Base-by-base conservation (phyloP, 2,888 invertebrate genomes). In the Meandrusa payeni region DNA sequence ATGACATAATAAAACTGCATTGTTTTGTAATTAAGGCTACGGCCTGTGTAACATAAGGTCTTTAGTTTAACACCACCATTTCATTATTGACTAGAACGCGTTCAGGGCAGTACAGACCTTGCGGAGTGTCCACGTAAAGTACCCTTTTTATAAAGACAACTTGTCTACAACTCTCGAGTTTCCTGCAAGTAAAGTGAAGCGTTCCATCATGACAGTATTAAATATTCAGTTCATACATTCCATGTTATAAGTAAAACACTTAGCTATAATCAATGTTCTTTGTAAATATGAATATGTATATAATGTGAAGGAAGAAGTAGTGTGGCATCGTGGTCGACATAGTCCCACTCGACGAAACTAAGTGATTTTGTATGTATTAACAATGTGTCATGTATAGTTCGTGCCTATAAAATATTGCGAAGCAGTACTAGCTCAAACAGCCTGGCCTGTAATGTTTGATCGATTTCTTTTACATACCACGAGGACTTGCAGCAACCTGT, bases 251-350 rank as follows among this genome's bases (percentile, higher is more conserved):
- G n/a, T 57, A 46, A 41, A 46, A 50, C 54, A 57, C 50, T 55
- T 72, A 72, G 60, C 47, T 59, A 52, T 69, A 70, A 61, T 66
- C 46, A 67, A 64, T 70, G 65, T 64, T 74, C 67, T 59, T 66
- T 71, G 69, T 86, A 83, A 80, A 86, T 80, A 86, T 76, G 69
- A 70, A 69, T 76, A 56, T 83, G 73, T 80, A 82, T 81, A 85
- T 76, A 82, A 62, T 51, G 76, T 44, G 22, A 48, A 26, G 42
- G 42, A 47, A 24, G 27, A 44, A 40, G 45, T n/a, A n/a, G n/a
- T n/a, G n/a, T n/a, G 51, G 47, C 40, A 50, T 47, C 41, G 46
- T 42, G 43, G 50, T 48, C 38, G 47, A 52, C 50, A 50, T 50
- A 52, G 51, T 48, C 50, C 26, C 46, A 48, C 47, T 46, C 40